Base-by-base conservation (phyloP, 2,888 invertebrate genomes). In the Lymantria dispar region DNA sequence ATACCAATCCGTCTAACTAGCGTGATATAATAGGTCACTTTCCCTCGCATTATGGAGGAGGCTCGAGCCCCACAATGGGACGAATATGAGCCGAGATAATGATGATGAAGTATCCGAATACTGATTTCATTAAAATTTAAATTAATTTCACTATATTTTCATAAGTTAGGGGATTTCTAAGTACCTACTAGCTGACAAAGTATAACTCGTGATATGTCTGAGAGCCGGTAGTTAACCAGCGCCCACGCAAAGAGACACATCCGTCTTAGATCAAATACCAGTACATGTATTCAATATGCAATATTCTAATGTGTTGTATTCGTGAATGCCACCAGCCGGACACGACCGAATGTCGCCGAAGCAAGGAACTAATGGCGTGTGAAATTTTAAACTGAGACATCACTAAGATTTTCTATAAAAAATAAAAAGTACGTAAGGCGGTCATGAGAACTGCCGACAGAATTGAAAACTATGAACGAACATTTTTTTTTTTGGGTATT, bases 241-340 rank as follows among this genome's bases (percentile, higher is more conserved):
- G 45, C 62, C 43, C 44, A 61, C 51, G 43, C 50, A 40, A 43
- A 52, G 47, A 50, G 50, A 56, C 43, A 57, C 63, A 60, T 65
- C 59, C 57, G 52, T 45, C 29, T 56, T 44, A 43, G 45, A 50
- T 54, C 53, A 48, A 33, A 33, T 33, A 10, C 33, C 10, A 10
- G 33, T 33, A 33, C 22, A 22, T 22, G 22, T 22, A 22, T 22
- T 22, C 22, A 3, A 22, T 22, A 22, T 22, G 5, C 33, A 33
- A 33, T 33, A 33, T 33, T 33, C 33, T 33, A 10, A 33, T 13
- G 38, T 52, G 39, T 22, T 36, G 30, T 58, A 56, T 59, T 59
- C 54, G 62, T 63, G 55, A 63, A 63, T 63, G 62, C 38, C 58
- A 64, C 39, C 45, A 61, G 53, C 55, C 64, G 64, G 62, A 62